A percentile compares a stretch with the other conserved stretches of the same genome.
phyloP scores from a whole-genome alignment of 2,888 invertebrate species.

The Idaea dimidiata region DNA sequence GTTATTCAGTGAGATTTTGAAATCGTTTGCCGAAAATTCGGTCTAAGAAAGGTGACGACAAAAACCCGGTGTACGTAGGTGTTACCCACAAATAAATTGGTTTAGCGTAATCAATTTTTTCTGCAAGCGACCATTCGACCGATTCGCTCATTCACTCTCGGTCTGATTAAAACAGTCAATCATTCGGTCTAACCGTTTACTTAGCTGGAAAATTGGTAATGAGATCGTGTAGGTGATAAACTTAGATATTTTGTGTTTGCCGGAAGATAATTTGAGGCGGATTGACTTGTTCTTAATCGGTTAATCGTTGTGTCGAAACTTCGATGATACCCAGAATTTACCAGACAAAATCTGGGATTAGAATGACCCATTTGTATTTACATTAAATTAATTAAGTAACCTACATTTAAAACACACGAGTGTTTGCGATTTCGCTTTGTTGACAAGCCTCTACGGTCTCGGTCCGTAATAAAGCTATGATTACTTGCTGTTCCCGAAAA shows the following conservation, averaged over 20 bases:
- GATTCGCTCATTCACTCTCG: slow-evolving; percentile 58
- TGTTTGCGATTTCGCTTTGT: slow-evolving; percentile 38
- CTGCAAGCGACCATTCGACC: slow-evolving; percentile 35
- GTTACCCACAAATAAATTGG: slow-evolving; percentile 65
- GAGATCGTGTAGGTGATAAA: slow-evolving; percentile 70
- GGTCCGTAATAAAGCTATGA: slow-evolving; percentile 35
- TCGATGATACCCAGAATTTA: slow-evolving; percentile 11
- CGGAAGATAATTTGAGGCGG: slow-evolving; percentile 31
- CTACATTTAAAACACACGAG: slow-evolving; percentile 26
- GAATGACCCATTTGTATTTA: slow-evolving; percentile 38
- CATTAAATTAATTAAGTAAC: slow-evolving; percentile 50
- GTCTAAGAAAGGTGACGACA: slow-evolving; percentile 26
- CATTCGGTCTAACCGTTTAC: slow-evolving; percentile 72
- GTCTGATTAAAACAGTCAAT: slow-evolving; percentile 74
- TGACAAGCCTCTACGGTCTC: slow-evolving; percentile 31
- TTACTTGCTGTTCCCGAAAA: slow-evolving; percentile 33
- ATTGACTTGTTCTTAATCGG: slow-evolving; percentile 23
- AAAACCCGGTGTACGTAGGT: slow-evolving; percentile 46
- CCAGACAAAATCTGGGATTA: slow-evolving; percentile 26
- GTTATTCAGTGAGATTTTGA: no score
- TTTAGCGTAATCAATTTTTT: slow-evolving; percentile 73
- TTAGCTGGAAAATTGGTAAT: slow-evolving; percentile 78
- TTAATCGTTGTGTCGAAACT: slow-evolving; percentile 14
- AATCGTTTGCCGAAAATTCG: neutral
- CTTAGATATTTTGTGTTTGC: slow-evolving; percentile 39